Evolutionary conservation across 2,113 vertebrate genomes (phyloP), one percentile per base, ranked within the genome.

Genomic region (Gasterosteus aculeatus): DNA sequence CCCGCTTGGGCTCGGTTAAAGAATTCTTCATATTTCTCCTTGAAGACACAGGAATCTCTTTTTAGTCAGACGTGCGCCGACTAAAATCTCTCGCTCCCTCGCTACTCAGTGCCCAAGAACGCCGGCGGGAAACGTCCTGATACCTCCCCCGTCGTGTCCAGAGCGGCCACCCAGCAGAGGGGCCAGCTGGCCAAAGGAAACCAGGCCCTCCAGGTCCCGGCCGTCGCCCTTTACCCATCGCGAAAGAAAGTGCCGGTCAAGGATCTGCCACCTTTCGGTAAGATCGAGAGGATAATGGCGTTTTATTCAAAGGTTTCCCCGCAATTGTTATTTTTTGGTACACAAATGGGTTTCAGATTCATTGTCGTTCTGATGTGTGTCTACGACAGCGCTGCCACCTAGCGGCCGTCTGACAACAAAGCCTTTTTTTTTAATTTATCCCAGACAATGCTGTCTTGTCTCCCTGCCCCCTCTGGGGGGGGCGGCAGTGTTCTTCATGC

Each of bases 221-320:
- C 96, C 0, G 97, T 99, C 63, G 95, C 97, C 70, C 95, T 98
- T 1, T 96, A 98, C 85, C 97, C 97, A 2, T 97, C 97, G 15
- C 94, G 97, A 31, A 98, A 99, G 95, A 99, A 98, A 86, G 97
- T 98, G 29, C 96, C 96, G 0, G 95, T 97, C 51, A 99, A 98
- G 90, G 98, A 99, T 68, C 95, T 98, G 47, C 97, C 98, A 0
- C 97, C 97, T 1, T 99, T 99, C 0, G 97, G 98, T 99, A 93
- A 94, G 95, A 46, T 3, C 14, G 31, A 62, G 5, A 66, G 38
- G 5, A 14, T 35, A 39, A 15, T 42, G 16, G 42, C 1, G 18
- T 57, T 19, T 41, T 7, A 5, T 72, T 39, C 0, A 1, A 31
- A 26, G 19, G 2, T 31, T 42, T 7, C n/a, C 59, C 16, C 0